phyloP scores from a whole-genome alignment of 2,888 invertebrate genomes.

The Spodoptera exigua region DNA sequence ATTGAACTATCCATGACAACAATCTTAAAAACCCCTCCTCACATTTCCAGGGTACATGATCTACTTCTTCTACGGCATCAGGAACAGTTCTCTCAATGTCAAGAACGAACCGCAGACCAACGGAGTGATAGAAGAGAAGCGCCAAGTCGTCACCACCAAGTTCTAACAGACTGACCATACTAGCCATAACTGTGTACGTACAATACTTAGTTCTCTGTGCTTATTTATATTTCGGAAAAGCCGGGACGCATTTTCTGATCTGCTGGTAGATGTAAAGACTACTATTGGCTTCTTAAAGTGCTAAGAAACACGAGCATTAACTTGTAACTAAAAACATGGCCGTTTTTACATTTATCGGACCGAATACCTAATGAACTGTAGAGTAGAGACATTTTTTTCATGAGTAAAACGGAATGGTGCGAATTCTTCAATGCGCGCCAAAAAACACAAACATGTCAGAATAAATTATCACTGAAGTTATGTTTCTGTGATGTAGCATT shows the following conservation, averaged over 20 bases:
- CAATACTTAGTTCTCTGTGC: constrained; percentile 7
- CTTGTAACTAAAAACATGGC: too few relatives aligned
- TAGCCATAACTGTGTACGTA: constrained; percentile 49
- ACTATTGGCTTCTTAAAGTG: constrained; percentile 9
- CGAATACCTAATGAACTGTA: constrained; percentile 6
- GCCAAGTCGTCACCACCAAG: constrained; percentile 74
- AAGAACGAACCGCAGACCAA: constrained; percentile 50
- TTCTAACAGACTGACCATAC: constrained; percentile 64
- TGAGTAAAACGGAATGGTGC: neutral
- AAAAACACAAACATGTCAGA: too few relatives aligned
- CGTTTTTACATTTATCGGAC: too few relatives aligned
- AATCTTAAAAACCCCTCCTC: neutral
- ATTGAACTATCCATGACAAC: neutral
- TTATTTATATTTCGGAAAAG: neutral
- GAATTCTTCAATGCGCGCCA: too few relatives aligned
- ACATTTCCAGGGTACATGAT: constrained; percentile 92
- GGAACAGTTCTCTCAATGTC: constrained; percentile 91
- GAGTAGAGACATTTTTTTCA: neutral
- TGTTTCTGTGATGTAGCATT: too few relatives aligned
- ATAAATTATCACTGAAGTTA: too few relatives aligned
- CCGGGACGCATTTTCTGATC: neutral
- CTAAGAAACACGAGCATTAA: too few relatives aligned
- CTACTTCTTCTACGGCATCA: constrained; percentile 95
- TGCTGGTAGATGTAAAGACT: neutral
- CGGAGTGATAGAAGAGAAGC: constrained; percentile 60